These are phyloP conservation scores for Oligia fasciuncula DNA, from an alignment of 2,888 invertebrate species.

Conservation along the genomic window DNA sequence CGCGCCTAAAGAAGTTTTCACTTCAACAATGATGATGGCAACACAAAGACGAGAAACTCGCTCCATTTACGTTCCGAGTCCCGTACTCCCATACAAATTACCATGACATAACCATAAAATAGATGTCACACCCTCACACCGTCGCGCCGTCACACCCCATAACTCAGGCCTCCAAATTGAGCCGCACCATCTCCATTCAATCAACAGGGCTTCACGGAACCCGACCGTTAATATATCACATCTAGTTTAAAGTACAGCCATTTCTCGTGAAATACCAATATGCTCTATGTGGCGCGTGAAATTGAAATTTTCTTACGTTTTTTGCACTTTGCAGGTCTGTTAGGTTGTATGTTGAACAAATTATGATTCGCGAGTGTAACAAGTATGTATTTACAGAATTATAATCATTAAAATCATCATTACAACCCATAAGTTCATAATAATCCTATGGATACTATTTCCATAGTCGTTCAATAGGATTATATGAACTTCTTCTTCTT, in stretches of 20 bases:
- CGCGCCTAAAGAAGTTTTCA: too few relatives aligned
- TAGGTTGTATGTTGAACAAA: neutral
- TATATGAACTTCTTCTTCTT: too few relatives aligned
- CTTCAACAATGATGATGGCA: neutral
- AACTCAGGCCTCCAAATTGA: slow-evolving; percentile 46
- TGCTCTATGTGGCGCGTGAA: neutral
- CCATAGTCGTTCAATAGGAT: too few relatives aligned
- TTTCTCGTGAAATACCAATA: neutral
- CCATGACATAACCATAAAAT: slow-evolving; percentile 37
- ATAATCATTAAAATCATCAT: too few relatives aligned
- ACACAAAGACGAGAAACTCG: slow-evolving; percentile 5
- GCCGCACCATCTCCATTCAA: slow-evolving; percentile 44
- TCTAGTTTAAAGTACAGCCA: neutral
- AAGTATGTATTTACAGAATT: neutral
- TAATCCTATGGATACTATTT: too few relatives aligned
- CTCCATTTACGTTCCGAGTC: slow-evolving; percentile 12
- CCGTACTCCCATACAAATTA: slow-evolving; percentile 25
- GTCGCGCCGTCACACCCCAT: slow-evolving; percentile 38
- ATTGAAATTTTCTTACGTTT: neutral
- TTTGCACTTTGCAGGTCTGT: neutral
- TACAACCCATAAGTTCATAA: too few relatives aligned
- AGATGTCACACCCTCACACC: slow-evolving; percentile 25
- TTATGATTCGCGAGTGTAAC: neutral
- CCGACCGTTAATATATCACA: neutral
- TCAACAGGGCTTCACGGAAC: slow-evolving; percentile 26